phyloP scores from a whole-genome alignment of 2,113 vertebrate genomes.

The Crypturellus undulatus region DNA sequence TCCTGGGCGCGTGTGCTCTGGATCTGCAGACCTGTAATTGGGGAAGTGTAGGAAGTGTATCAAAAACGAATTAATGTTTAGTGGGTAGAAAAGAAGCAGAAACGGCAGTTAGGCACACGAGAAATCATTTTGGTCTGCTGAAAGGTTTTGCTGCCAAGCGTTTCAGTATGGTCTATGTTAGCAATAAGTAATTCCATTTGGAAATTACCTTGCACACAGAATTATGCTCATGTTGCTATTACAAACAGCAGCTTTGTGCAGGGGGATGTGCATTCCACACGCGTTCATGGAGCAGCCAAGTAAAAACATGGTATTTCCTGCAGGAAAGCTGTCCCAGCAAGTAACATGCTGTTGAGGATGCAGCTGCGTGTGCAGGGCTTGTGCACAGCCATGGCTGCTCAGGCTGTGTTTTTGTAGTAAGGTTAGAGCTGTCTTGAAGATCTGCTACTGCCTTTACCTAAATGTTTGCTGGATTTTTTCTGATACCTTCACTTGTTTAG shows the following conservation, averaged over 20 bases:
- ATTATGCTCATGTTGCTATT: background rate
- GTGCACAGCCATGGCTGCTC: background rate
- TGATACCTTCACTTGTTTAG: background rate
- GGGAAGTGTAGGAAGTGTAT: background rate
- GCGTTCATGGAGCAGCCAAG: background rate
- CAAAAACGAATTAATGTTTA: background rate
- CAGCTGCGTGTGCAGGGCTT: background rate
- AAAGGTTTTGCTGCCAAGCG: slow-evolving; percentile 21
- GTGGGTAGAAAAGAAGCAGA: background rate
- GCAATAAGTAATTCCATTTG: slow-evolving; percentile 50
- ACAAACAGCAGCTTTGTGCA: slow-evolving; percentile 28
- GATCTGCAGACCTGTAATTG: background rate
- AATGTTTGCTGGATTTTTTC: background rate
- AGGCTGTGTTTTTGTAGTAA: background rate
- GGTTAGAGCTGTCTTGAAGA: background rate
- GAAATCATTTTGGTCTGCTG: background rate
- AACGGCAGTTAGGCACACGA: background rate
- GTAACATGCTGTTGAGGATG: background rate
- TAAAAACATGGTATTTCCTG: slow-evolving; percentile 8
- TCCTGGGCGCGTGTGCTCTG: background rate
- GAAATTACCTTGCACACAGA: slow-evolving; percentile 14
- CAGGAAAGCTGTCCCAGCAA: slow-evolving; percentile 9
- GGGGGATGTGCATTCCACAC: background rate
- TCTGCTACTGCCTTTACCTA: background rate
- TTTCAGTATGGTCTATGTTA: slow-evolving; percentile 15